Base-by-base conservation (phyloP, 1,140 invertebrate genomes). In the Goniozus legneri region DNA sequence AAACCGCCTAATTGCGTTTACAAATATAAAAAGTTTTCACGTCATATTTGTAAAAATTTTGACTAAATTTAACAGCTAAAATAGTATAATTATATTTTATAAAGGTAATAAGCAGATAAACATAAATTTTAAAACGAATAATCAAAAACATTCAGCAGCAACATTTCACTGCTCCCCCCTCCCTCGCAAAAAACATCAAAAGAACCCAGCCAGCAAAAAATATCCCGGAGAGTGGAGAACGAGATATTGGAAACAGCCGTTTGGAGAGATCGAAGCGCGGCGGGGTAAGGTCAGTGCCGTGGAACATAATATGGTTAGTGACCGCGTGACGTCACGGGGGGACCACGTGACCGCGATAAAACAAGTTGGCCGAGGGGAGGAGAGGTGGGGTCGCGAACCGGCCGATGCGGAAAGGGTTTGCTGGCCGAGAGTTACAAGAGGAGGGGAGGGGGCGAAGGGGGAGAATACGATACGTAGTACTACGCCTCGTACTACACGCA, bases 401-500 rank as follows among this genome's bases (percentile, higher is more conserved):
- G 42, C 36, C 33, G 21, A 30, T 19, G 16, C 21, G 14, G 30
- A 21, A 39, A 24, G 19, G 47, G 42, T 12, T 37, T 38, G 44
- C 41, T 40, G 53, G 39, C 35, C 48, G 48, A 40, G 24, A 6
- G 10, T 36, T 43, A 24, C 44, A 50, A 12, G 19, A 34, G 50
- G 20, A 15, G 32, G 27, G 27, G 10, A 41, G 14, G 42, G 52
- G 8, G 46, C 19, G 8, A 20, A 35, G 44, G 45, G 52, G 44
- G 32, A 42, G 43, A 15, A 19, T 18, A 38, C 22, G 48, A 16
- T 36, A 40, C 60, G 62, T 69, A 69, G 69, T 71, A 71, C 67
- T 69, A 71, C 64, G 67, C 42, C 52, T 64, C 66, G 67, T 71
- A 70, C 67, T 69, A 71, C 62, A 70, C 62, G 61, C 63, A 70